Evolutionary conservation across 2,113 vertebrate species (phyloP), one percentile per base, ranked within the genome.

Genomic region (Paraplagusia blochii): DNA sequence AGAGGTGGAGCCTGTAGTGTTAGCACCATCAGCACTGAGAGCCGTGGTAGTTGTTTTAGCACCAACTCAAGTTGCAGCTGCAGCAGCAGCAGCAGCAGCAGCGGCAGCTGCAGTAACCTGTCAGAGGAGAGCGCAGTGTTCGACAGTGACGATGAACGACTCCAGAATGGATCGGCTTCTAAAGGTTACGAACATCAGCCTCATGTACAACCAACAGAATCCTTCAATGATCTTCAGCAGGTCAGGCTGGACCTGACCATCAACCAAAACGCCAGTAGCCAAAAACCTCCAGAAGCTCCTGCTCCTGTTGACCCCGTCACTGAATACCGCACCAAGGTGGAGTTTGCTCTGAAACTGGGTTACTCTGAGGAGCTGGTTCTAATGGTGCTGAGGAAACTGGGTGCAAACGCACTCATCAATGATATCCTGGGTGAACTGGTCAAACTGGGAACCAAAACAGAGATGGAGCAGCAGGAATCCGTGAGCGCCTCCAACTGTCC

Each of bases 381-480:
- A 74, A 90, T 96, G 80, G 96, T 98, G 57, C 87, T 99, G 39
- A 93, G 89, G 82, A 99, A 99, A 81, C 91, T 99, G 72, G 96
- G 96, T 73, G 90, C 93, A 9, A 90, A 93, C 22, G 94, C 96
- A 74, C 94, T 99, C 82, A 98, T 95, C 81, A 98, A 99, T 58
- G 96, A 99, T 80, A 91, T 98, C 58, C 89, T 98, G 74, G 96
- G 96, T 62, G 96, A 99, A 83, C 92, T 99, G 85, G 95, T 99
- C 63, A 98, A 98, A 87, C 92, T 98, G 67, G 95, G 96, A 68
- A 94, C 94, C 85, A 96, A 93, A 89, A 89, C 87, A 44, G 94
- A 97, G 49, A 66, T 84, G 22, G 95, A 96, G 72, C 92, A 89
- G 67, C 86, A 81, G 40, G 79, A 79, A 74, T 45, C 53, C 17